A percentile compares a stretch with the other conserved stretches of the same genome.
Evolutionary conservation across 2,797 vertebrate species (phyloP).

Genomic region (Delichon dasypus): DNA sequence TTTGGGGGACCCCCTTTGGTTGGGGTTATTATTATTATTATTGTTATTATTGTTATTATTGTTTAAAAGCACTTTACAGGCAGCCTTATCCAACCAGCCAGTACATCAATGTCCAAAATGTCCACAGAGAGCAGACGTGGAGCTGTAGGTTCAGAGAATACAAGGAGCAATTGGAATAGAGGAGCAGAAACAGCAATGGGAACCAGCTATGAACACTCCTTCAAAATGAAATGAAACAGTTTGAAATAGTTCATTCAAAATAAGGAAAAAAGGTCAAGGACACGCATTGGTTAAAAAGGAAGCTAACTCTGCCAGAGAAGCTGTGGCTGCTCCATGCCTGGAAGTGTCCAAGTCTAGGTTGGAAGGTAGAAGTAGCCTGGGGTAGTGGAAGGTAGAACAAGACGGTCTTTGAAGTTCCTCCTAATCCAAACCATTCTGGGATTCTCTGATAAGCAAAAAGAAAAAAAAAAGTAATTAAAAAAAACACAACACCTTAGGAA

Average conservation of each 20-base stretch:
- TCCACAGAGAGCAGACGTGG: neutral
- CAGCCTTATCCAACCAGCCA: neutral
- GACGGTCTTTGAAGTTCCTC: neutral
- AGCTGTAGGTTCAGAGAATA: neutral
- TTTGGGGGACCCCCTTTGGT: neutral
- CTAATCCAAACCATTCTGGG: neutral
- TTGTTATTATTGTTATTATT: neutral
- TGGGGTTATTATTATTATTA: neutral
- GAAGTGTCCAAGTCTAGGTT: neutral
- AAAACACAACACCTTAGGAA: neutral
- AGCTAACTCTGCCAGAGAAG: neutral
- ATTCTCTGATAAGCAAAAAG: neutral
- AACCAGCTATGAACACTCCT: neutral
- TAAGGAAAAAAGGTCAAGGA: neutral
- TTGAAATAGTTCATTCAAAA: neutral
- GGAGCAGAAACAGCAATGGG: neutral
- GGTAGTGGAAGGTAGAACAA: neutral
- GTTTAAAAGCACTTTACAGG: neutral
- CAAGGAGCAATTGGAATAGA: neutral
- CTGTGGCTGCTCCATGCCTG: neutral
- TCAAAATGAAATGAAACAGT: rapidly evolving
- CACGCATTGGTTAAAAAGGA: neutral
- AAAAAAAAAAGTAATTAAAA: neutral
- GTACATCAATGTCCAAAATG: neutral
- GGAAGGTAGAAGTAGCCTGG: neutral